Evolutionary conservation across 35 echinoderm and acorn worm species (phyloP), one percentile per base, ranked within the genome.

Genomic region (Amphiura filiformis): DNA sequence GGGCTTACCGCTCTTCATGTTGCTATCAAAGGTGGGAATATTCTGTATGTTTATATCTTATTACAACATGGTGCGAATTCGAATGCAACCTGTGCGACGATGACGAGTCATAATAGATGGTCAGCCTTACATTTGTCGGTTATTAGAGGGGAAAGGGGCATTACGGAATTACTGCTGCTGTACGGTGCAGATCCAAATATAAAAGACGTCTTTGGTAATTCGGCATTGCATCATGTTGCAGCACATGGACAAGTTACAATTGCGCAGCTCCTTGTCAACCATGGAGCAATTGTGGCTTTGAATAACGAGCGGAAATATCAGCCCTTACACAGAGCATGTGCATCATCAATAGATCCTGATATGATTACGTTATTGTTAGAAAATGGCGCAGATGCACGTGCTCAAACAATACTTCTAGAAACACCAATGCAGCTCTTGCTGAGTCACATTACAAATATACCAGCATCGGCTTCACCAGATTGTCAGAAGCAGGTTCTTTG

Each of bases 271-370:
- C 79, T 99, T 13, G 75, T 99, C 0, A 80, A 85, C n/a, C 35
- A 93, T 76, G 93, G 93, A 18, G 96, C 93, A 17, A 83, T 82
- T 65, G 80, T 95, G 20, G 82, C 80, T 36, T 83, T 90, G 1
- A n/a, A 56, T 15, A 99, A 99, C 56, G 83, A 94, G 32, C 87
- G 90, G 13, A 41, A 77, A 70, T 92, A 64, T 57, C 83, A 91
- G n/a, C 96, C 96, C 5, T 75, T 99, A 12, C 96, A 99, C 56
- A 84, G 93, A 42, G 96, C 96, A 32, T 98, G 95, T 65, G 84
- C 81, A 0, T 42, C 93, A 28, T 78, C 70, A 13, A 82, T 80
- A 42, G 90, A 90, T 37, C 42, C 87, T 22, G 90, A 88, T 17
- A 93, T 95, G 64, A 47, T 99, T 7, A 31, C 42, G 23, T 76